phyloP scores from a whole-genome alignment of 53 echinoderm and acorn worm genomes.

The Apostichopus leukothele region DNA sequence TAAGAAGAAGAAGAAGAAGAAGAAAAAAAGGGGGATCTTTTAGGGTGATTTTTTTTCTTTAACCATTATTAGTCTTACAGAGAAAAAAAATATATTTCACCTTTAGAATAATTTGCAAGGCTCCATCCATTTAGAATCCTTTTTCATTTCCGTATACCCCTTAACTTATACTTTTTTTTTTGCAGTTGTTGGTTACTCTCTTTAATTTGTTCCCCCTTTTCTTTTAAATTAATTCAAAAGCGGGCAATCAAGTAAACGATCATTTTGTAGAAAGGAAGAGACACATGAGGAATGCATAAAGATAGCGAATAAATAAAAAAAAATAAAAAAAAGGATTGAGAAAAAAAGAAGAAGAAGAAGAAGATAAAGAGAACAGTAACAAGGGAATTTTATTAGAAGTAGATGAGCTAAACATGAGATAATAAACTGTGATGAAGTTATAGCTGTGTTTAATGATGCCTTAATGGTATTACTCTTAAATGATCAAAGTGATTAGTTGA shows the following conservation, averaged over 20 bases:
- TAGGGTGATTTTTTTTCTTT: background rate
- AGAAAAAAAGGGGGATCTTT: background rate
- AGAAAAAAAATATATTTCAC: background rate
- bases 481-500: conserved; percentile 35
- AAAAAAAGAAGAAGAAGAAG: no score
- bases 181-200: background rate
- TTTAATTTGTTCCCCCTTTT: background rate
- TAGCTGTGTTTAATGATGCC: conserved; percentile 18
- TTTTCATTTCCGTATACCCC: no score
- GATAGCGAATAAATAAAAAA: background rate
- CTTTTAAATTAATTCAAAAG: background rate
- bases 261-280: background rate
- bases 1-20: no score
- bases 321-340: no score
- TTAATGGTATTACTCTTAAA: conserved; percentile 29
- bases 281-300: background rate
- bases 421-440: conserved; percentile 16
- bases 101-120: background rate
- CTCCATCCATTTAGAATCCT: background rate
- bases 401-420: background rate
- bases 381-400: conserved; percentile 36
- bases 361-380: background rate
- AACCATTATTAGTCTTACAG: no score
- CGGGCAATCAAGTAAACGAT: background rate
- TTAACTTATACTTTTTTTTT: background rate